Evolutionary conservation across 2,888 invertebrate genomes (phyloP).

Genomic region (Cantharis lateralis): DNA sequence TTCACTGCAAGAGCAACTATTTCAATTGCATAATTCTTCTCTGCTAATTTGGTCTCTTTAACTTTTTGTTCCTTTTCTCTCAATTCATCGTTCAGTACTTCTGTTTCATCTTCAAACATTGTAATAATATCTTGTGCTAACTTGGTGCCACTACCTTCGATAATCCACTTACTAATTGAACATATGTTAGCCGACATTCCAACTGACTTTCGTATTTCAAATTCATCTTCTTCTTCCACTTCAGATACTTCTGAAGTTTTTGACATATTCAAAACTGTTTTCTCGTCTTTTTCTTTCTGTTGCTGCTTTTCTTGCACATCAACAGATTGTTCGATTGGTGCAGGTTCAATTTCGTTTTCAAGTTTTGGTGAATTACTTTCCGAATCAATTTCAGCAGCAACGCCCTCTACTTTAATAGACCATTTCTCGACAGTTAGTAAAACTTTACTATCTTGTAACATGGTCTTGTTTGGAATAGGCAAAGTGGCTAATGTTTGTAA

Average conservation of each 20-base stretch:
- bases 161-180: background rate
- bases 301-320: background rate
- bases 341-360: slow-evolving; percentile 31
- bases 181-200: slow-evolving; percentile 36
- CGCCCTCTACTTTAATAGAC: slow-evolving; percentile 60
- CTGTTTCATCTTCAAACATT: slow-evolving; percentile 35
- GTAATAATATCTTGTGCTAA: slow-evolving; percentile 30
- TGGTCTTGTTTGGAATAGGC: slow-evolving; percentile 92
- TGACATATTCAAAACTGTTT: slow-evolving; percentile 5
- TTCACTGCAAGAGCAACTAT: slow-evolving; percentile 65
- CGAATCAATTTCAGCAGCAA: slow-evolving; percentile 52
- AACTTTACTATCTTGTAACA: slow-evolving; percentile 91
- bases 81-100: slow-evolving; percentile 24
- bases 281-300: slow-evolving; percentile 1
- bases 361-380: slow-evolving; percentile 52
- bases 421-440: slow-evolving; percentile 84
- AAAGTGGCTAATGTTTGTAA: slow-evolving; percentile 81
- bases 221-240: slow-evolving; percentile 15
- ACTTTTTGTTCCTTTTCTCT: slow-evolving; percentile 46
- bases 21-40: slow-evolving; percentile 53
- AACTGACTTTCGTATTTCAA: slow-evolving; percentile 37
- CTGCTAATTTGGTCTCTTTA: slow-evolving; percentile 31
- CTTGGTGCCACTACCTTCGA: slow-evolving; percentile 9
- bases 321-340: background rate
- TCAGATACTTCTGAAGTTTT: slow-evolving; percentile 15